A percentile compares a stretch with the other conserved stretches of the same genome.
Evolutionary conservation across 2,888 invertebrate species (phyloP).

Genomic region (Drosophila paramelanica): DNA sequence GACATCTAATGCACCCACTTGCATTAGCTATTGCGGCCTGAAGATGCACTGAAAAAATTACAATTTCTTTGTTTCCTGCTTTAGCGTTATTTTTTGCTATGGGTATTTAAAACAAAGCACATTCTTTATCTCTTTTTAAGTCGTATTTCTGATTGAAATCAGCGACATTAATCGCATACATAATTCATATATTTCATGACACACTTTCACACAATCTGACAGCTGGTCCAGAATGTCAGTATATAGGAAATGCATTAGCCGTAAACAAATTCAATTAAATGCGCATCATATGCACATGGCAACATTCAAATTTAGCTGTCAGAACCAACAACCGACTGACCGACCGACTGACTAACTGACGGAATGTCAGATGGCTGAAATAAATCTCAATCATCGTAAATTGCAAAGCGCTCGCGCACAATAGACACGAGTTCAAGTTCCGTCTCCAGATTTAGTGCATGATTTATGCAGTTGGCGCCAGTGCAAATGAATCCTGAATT

Average conservation of each 20-base stretch:
- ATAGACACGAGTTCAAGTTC: constrained; percentile 23
- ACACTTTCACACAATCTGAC: constrained; percentile 7
- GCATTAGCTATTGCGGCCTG: constrained; percentile 14
- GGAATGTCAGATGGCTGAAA: constrained; percentile 54
- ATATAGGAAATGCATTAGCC: constrained; percentile 65
- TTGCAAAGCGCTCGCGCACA: constrained; percentile 35
- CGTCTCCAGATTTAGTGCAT: constrained; percentile 22
- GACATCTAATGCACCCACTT: constrained; percentile 9
- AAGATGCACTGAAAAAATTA: background rate
- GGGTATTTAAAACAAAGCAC: constrained; percentile 12
- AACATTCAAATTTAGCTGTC: constrained; percentile 35
- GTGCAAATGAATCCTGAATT: constrained; percentile 24
- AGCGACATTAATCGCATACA: constrained; percentile 34
- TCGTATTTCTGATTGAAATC: constrained; percentile 32
- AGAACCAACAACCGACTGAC: constrained; percentile 39
- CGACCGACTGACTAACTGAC: constrained; percentile 29
- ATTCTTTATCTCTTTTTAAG: constrained; percentile 29
- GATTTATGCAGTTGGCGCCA: constrained; percentile 50
- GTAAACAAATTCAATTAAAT: constrained; percentile 39
- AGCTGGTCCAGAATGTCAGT: constrained; percentile 26
- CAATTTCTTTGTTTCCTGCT: constrained; percentile 22
- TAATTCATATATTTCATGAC: constrained; percentile 22
- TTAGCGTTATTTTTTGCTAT: constrained; percentile 10
- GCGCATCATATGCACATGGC: constrained; percentile 34
- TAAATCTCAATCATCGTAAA: constrained; percentile 68